Conservation (phyloP, 2,797 vertebrate species). For the Enteromius mattozi region DNA sequence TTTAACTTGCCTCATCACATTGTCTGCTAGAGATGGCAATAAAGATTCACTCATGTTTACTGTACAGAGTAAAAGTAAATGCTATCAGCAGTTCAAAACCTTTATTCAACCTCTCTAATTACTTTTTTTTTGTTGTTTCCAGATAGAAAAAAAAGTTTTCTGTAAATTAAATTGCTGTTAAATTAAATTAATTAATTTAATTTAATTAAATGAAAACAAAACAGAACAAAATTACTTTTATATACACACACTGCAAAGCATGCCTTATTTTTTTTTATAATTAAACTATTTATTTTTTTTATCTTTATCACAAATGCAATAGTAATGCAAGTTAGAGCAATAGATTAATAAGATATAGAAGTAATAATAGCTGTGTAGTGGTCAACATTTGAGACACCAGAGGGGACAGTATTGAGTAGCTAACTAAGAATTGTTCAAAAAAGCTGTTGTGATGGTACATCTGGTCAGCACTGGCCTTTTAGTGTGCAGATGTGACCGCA, state of each 20-base stretch:
- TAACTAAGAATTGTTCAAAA: neutral
- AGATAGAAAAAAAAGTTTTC: neutral
- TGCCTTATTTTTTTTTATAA: neutral
- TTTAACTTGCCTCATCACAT: slow-evolving; percentile 47
- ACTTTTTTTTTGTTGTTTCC: neutral
- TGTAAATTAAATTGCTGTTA: neutral
- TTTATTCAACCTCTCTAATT: neutral
- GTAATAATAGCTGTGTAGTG: neutral
- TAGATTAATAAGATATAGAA: neutral
- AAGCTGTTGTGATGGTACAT: neutral
- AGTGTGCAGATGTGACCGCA: neutral
- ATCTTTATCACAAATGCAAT: neutral
- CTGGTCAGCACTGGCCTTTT: neutral
- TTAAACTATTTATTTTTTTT: neutral
- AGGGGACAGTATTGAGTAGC: slow-evolving; percentile 11
- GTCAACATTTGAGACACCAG: slow-evolving; percentile 10
- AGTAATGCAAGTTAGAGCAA: neutral
- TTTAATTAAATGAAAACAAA: neutral
- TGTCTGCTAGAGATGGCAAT: slow-evolving; percentile 27
- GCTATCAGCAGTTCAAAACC: slow-evolving; percentile 12
- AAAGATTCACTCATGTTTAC: slow-evolving; percentile 11
- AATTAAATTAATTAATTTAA: neutral
- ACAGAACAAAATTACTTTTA: neutral
- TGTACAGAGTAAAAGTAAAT: neutral
- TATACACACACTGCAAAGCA: neutral